Base-by-base conservation (phyloP, 2,113 vertebrate species). In the Mirza zaza region DNA sequence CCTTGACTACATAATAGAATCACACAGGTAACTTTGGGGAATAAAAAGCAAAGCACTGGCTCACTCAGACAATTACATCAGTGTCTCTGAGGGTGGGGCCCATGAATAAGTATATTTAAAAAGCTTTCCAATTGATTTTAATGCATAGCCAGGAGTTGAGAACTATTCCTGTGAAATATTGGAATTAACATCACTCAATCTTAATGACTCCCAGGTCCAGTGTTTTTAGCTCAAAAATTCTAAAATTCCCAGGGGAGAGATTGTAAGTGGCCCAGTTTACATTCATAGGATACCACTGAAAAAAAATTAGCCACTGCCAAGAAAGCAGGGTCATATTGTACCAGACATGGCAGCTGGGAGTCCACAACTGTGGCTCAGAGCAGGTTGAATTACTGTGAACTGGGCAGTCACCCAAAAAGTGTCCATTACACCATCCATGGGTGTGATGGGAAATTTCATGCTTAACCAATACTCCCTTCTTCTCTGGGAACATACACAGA, bases 221-320 rank as follows among this genome's bases (percentile, higher is more conserved):
- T 21, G 10, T 34, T 89, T 95, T 88, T 75, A 88, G 52, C 59
- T 80, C 50, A 94, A 90, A 90, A 96, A 84, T 87, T 79, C 59
- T 80, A 77, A 90, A 97, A 96, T 42, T 77, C 48, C 77, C 68
- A 95, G 65, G 42, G 84, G 55, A 95, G 15, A 81, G 15, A 96
- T 57, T 68, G 5, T 39, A 96, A 86, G 52, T 11, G 6, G 3
- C 21, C 81, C 45, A 68, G 27, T 94, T 93, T 87, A 81, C 17
- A 75, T 80, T 85, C 57, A 48, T 2, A 90, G 39, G 36, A 29
- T 39, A 83, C 39, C 18, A 68, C 52, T 52, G 52, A n/a, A 65
- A 80, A 45, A 93, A 93, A 57, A 50, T 45, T 34, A 70, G 23
- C 73, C 45, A 80, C 23, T 45, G 25, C 76, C 34, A 81, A 92